phyloP scores from a whole-genome alignment of 2,113 vertebrate genomes.

The Istiophorus platypterus region DNA sequence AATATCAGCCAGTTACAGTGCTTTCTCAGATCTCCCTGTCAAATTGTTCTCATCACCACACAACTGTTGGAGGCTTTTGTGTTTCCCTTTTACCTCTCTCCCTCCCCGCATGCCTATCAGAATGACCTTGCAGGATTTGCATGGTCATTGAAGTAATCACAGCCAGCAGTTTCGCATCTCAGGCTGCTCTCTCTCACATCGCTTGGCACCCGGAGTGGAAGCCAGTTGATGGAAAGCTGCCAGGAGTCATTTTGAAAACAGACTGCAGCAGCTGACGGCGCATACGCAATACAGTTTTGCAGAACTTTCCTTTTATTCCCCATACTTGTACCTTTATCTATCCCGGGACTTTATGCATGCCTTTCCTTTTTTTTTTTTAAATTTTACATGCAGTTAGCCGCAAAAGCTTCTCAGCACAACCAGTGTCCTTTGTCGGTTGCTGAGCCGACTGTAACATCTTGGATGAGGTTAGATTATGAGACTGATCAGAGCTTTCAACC shows the following conservation, averaged over 20 bases:
- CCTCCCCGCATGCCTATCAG: slow-evolving; percentile 4
- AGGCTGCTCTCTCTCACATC: neutral
- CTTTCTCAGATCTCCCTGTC: neutral
- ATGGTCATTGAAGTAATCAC: slow-evolving; percentile 53
- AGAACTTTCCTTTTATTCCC: neutral
- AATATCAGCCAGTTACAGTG: neutral
- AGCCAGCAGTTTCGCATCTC: slow-evolving; percentile 28
- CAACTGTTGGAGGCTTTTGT: neutral
- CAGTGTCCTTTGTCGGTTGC: no score
- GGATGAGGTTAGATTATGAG: no score
- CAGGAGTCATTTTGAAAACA: slow-evolving; percentile 39
- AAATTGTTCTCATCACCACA: neutral
- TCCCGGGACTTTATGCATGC: neutral
- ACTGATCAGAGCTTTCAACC: no score
- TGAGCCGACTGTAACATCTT: no score
- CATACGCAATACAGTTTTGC: slow-evolving; percentile 20
- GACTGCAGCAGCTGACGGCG: slow-evolving; percentile 20
- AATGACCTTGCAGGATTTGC: slow-evolving; percentile 57
- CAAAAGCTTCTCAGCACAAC: neutral
- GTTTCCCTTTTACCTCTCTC: neutral
- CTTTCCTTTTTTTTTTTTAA: neutral
- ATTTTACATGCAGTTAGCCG: neutral
- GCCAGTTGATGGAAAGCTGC: slow-evolving; percentile 36
- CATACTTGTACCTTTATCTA: neutral
- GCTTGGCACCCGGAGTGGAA: slow-evolving; percentile 3